These are phyloP conservation scores for Eulemur rubriventer DNA, from an alignment of 2,797 vertebrate genomes.

Conservation along the genomic window DNA sequence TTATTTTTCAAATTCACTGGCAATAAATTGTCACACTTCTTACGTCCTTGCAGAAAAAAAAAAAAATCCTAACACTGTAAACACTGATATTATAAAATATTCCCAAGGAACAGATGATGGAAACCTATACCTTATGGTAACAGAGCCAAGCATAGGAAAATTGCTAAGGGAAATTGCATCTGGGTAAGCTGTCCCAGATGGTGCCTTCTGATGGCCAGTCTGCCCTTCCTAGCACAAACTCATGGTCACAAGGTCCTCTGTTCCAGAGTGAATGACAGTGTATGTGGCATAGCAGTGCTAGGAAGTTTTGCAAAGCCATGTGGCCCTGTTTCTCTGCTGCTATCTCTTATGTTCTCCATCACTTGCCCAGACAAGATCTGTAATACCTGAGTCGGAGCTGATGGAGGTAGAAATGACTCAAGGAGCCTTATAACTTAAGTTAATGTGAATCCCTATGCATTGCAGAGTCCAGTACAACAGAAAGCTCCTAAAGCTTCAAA, in stretches of 20 bases:
- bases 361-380: neutral
- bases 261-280: neutral
- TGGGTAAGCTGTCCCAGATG: slow-evolving; percentile 16
- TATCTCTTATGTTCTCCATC: neutral
- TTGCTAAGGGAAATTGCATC: slow-evolving; percentile 23
- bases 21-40: slow-evolving; percentile 16
- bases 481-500: neutral
- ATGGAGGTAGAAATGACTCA: neutral
- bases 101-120: slow-evolving; percentile 36
- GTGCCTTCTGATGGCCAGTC: neutral
- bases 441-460: neutral
- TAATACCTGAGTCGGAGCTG: neutral
- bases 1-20: neutral
- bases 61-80: slow-evolving; percentile 3
- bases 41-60: slow-evolving; percentile 26
- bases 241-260: neutral
- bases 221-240: neutral
- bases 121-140: slow-evolving; percentile 34
- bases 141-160: neutral
- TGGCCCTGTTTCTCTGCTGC: neutral
- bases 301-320: neutral
- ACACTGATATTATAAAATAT: slow-evolving; percentile 56
- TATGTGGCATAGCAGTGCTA: too few species aligned
- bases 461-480: neutral
- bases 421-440: neutral